Evolutionary conservation across 2,113 vertebrate genomes (phyloP).

Genomic region (Mormyrus iriodes): DNA sequence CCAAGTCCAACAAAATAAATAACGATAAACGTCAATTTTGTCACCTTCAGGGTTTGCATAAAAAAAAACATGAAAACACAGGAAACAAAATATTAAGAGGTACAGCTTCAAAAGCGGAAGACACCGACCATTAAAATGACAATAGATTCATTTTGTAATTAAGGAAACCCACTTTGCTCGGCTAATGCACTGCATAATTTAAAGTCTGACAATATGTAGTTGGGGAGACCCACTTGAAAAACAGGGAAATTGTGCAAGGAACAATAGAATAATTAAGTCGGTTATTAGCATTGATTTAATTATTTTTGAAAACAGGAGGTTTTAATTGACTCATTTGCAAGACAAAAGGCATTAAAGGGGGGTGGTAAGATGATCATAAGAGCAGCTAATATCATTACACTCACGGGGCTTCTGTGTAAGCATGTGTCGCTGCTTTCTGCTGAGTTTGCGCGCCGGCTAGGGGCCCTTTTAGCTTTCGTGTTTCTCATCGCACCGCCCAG

Average conservation of each 20-base stretch:
- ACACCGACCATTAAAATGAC: neutral
- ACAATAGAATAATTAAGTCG: constrained; percentile 1
- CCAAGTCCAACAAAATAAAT: neutral
- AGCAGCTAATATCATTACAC: neutral
- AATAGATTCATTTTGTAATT: neutral
- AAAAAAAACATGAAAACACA: neutral
- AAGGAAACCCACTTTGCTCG: neutral
- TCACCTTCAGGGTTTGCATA: neutral
- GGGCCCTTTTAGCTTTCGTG: neutral
- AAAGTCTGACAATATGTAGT: neutral
- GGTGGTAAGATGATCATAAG: neutral
- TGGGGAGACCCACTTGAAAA: neutral
- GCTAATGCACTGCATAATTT: neutral
- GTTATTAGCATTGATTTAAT: neutral
- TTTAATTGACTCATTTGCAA: neutral
- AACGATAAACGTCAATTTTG: neutral
- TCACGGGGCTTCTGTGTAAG: neutral
- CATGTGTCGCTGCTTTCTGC: neutral
- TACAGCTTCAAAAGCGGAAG: neutral
- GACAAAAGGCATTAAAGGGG: neutral
- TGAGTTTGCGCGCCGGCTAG: neutral
- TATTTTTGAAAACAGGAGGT: neutral
- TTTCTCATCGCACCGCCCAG: neutral
- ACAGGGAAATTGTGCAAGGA: neutral
- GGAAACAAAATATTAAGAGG: neutral